Evolutionary conservation across 2,113 vertebrate species (phyloP).

Genomic region (Thalassarche chlororhynchos): DNA sequence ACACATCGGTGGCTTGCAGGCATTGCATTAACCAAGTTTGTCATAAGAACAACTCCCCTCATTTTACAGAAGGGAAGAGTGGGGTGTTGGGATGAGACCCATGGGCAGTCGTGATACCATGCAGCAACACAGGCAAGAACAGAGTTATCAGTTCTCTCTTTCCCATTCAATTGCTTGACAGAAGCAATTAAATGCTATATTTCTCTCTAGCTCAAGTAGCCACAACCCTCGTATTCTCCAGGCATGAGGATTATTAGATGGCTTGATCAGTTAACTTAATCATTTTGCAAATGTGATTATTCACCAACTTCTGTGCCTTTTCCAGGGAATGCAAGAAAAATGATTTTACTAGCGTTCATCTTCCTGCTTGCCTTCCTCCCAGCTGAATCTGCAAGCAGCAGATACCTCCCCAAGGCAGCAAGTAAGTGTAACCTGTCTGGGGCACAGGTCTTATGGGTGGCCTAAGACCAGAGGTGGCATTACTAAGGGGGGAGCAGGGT

Average conservation of each 20-base stretch:
- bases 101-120: accelerated
- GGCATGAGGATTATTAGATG: accelerated
- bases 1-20: neutral
- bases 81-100: neutral
- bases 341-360: neutral
- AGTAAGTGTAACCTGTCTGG: neutral
- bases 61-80: accelerated
- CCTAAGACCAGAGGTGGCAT: neutral
- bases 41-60: too few species aligned
- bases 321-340: slow-evolving; percentile 16
- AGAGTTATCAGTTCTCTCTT: neutral
- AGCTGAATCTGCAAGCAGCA: neutral
- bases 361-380: slow-evolving; percentile 44
- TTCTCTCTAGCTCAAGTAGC: neutral
- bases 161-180: neutral
- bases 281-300: neutral
- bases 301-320: neutral
- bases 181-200: accelerated
- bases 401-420: neutral
- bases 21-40: neutral
- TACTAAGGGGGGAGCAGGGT: neutral
- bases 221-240: neutral
- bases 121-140: neutral
- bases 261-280: neutral
- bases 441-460: accelerated